Base-by-base conservation (phyloP, 2,797 vertebrate species). In the Sebastes steindachneri region DNA sequence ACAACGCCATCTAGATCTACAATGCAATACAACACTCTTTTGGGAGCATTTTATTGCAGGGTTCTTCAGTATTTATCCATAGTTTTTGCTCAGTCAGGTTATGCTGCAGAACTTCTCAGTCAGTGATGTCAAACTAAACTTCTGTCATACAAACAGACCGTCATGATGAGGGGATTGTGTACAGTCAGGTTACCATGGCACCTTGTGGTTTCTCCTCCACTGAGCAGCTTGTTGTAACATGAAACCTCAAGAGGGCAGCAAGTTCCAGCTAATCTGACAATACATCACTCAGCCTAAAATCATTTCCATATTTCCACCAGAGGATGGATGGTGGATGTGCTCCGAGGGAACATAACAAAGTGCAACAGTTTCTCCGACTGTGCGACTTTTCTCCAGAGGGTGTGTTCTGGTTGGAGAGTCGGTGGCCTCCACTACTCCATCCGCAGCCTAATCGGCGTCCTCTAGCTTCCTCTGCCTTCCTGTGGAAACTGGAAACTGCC, bases 171-270 rank as follows among this genome's bases (percentile, higher is more conserved):
- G 29, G 41, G 59, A 28, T 63, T 83, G 64, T 33, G 74, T 31
- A 66, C 70, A 55, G 33, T n/a, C 58, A 21, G 45, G 76, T 83
- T 77, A 48, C 75, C 63, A 67, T 54, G 48, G 66, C 54, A 55
- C 23, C 48, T 31, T 10, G 8, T 41, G 29, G 10, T 70, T 68
- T 80, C 57, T 80, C 68, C 66, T 66, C 51, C 29, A 11, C 19
- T 35, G 41, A 62, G 71, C 80, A 35, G 68, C 62, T 63, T 68
- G 57, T 58, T 86, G 89, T 83, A 91, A 93, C 68, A 48, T 69
- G 79, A 90, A 79, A 79, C 92, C 93, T 92, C 77, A 77, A 91
- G 91, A 89, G 86, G 93, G 92, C 91, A 88, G 91, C 89, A 94
- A 10, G 67, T 76, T 86, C 68, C 82, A 84, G 57, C 77, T 67